Evolutionary conservation across 2,113 vertebrate genomes (phyloP), one percentile per base, ranked within the genome.

Genomic region (Cyanoderma ruficeps): DNA sequence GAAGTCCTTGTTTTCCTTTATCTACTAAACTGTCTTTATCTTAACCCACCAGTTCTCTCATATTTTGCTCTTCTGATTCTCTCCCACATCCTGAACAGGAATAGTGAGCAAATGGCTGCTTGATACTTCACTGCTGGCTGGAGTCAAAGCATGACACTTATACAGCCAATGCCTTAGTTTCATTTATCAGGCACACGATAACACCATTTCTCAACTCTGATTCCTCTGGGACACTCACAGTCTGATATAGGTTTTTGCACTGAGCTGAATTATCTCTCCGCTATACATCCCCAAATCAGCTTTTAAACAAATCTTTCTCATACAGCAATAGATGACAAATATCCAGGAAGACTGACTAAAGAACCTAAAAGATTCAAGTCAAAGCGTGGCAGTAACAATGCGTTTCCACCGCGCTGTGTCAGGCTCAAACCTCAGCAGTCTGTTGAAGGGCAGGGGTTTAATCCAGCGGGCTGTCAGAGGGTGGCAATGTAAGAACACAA

Each of bases 401-500:
- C 41, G 3, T 56, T 87, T 68, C 39, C n/a, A 15, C 27, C 1
- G 7, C 1, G 22, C 2, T 44, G 35, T 7, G 10, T 57, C 64
- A 71, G 61, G 24, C 59, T 44, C 24, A 16, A 0, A 7, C 14
- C 24, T 56, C 61, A n/a, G 61, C 57, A 5, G 19, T 6, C 13
- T 2, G 1, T 17, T 0, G 10, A 33, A 47, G 4, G 5, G n/a
- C 61, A 57, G 50, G 23, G 68, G 37, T 90, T 95, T 74, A 68
- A 88, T 97, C 82, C 65, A 13, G 65, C 2, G 2, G n/a, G 7
- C 69, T 84, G 96, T 96, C 96, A 70, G 92, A 96, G 83, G 95
- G 96, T 97, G 96, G 96, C 96, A 94, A 97, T 94, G 44, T 96
- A 95, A 77, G 94, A 92, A 79, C 92, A 86, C 41, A 35, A 7